A percentile compares a stretch with the other conserved stretches of the same genome.
Conservation (phyloP, 1,140 invertebrate species). For the Megathymus violae region DNA sequence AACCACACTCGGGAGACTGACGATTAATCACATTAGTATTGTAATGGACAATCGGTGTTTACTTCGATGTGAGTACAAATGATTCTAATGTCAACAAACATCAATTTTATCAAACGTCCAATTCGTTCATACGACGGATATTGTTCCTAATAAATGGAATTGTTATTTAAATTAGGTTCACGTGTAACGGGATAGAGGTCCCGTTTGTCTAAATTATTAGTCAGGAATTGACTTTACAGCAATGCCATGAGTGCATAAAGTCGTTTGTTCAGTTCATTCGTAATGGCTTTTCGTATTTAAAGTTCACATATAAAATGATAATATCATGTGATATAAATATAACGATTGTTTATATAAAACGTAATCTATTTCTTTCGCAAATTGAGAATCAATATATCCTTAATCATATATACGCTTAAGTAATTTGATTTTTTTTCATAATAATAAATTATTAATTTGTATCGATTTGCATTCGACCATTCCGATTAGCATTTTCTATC, state of each 20-base stretch:
- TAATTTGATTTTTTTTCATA: too few species aligned
- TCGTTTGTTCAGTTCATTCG: not conserved
- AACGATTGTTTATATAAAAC: too few species aligned
- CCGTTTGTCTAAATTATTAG: conserved; percentile 22
- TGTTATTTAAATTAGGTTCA: conserved; percentile 32
- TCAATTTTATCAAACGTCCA: conserved; percentile 30
- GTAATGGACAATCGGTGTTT: conserved; percentile 29
- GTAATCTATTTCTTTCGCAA: too few species aligned
- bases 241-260: not conserved
- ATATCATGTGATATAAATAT: too few species aligned
- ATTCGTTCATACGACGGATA: conserved; percentile 14
- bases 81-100: conserved; percentile 31
- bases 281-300: not conserved
- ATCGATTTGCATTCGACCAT: too few species aligned
- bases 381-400: too few species aligned
- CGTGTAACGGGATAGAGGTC: conserved; percentile 22
- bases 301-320: too few species aligned
- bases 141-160: conserved; percentile 24
- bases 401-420: too few species aligned
- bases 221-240: conserved; percentile 9
- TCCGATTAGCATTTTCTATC: too few species aligned
- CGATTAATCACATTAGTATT: conserved; percentile 40
- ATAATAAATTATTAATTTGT: too few species aligned
- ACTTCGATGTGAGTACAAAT: conserved; percentile 25
- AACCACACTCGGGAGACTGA: conserved; percentile 34